Evolutionary conservation across 2,113 vertebrate species (phyloP).

Genomic region (Atlantisia rogersi): DNA sequence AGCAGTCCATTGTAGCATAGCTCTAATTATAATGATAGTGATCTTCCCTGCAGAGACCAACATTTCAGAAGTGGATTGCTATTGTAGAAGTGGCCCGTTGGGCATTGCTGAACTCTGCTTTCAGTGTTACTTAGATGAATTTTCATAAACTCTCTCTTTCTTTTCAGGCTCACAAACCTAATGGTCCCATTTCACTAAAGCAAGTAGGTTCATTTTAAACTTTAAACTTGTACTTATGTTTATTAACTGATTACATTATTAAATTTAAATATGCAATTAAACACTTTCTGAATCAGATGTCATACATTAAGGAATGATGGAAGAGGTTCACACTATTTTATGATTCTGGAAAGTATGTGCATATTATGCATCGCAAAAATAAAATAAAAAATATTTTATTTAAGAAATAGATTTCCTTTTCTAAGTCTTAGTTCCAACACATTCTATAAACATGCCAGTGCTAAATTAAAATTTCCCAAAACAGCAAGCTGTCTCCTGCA

Average conservation of each 20-base stretch:
- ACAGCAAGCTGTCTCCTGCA: background rate
- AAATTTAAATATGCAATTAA: slow-evolving; percentile 31
- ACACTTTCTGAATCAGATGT: background rate
- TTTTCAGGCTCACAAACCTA: slow-evolving; percentile 15
- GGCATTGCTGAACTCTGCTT: slow-evolving; percentile 52
- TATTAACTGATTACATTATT: background rate
- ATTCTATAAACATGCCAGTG: background rate
- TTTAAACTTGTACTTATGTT: background rate
- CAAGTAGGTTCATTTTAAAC: background rate
- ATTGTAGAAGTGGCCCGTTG: slow-evolving; percentile 32
- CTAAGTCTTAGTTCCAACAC: background rate
- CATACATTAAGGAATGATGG: background rate
- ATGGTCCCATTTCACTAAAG: background rate
- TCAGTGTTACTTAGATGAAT: slow-evolving; percentile 1
- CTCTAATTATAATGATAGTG: slow-evolving; percentile 60
- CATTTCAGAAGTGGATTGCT: slow-evolving; percentile 40
- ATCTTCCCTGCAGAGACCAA: slow-evolving; percentile 59
- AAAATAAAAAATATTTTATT: background rate
- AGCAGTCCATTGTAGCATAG: slow-evolving; percentile 26
- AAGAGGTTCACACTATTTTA: background rate
- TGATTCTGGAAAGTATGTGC: background rate
- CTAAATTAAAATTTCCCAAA: background rate
- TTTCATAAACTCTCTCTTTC: slow-evolving; percentile 33
- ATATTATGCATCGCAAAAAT: background rate
- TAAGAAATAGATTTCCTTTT: background rate